A percentile compares a stretch with the other conserved stretches of the same genome.
These are phyloP conservation scores for Halcyon chelicuti DNA, from an alignment of 2,797 vertebrate genomes.

Conservation along the genomic window DNA sequence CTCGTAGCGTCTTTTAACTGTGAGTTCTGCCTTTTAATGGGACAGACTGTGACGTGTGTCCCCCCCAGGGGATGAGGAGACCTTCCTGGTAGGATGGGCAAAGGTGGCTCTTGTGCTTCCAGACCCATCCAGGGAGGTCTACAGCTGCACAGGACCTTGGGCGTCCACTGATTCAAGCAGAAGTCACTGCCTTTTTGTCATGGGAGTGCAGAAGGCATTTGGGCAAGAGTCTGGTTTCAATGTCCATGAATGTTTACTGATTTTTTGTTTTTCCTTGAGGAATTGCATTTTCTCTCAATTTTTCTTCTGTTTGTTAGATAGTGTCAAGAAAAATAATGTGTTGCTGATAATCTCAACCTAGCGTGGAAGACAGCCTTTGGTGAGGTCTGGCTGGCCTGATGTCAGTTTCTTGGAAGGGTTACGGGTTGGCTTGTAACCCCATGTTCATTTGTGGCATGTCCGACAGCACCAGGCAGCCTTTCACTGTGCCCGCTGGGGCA, in stretches of 20 bases:
- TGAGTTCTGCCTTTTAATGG: not conserved
- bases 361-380: not conserved
- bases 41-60: not conserved
- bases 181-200: not conserved
- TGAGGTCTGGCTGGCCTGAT: not conserved
- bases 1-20: not conserved
- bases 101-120: not conserved
- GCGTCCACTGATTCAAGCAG: not conserved
- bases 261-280: not conserved
- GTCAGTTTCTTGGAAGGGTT: not conserved
- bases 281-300: not conserved
- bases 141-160: not conserved
- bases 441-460: rapidly evolving
- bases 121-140: too few relatives aligned
- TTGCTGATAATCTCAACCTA: not conserved
- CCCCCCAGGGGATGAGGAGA: not conserved
- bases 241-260: not conserved
- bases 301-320: not conserved
- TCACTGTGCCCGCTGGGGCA: rapidly evolving
- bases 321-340: not conserved
- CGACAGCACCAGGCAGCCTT: rapidly evolving
- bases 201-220: not conserved
- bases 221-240: not conserved
- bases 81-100: not conserved
- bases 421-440: not conserved